Percentiles rank a stretch among this genome's conserved stretches.
Evolutionary conservation across 2,888 invertebrate genomes (phyloP).

Genomic region (Nyleta sp.): DNA sequence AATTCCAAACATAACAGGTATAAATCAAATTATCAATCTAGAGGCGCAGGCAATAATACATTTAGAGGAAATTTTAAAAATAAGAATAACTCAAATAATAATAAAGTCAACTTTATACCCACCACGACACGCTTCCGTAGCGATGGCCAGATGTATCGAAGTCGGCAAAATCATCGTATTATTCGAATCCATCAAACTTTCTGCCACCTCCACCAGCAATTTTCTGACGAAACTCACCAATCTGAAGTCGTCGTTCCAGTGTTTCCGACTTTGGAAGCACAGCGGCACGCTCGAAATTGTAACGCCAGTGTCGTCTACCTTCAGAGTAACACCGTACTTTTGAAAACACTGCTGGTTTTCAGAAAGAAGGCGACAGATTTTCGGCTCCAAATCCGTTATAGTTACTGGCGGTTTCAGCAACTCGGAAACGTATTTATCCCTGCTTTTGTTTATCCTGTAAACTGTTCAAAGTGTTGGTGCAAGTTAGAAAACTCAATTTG

Average conservation of each 20-base stretch:
- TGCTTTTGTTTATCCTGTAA: slow-evolving; percentile 80
- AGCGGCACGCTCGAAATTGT: slow-evolving; percentile 85
- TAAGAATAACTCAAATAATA: too few species aligned
- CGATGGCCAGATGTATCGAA: slow-evolving; percentile 84
- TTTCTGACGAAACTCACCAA: slow-evolving; percentile 71
- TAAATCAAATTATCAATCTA: too few species aligned
- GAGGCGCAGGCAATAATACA: too few species aligned
- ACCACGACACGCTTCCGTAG: slow-evolving; percentile 88
- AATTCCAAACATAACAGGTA: too few species aligned
- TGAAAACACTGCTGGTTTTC: slow-evolving; percentile 82
- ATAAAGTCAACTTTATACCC: slow-evolving; percentile 51
- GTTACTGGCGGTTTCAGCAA: slow-evolving; percentile 71
- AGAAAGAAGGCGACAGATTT: slow-evolving; percentile 66
- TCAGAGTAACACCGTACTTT: slow-evolving; percentile 85
- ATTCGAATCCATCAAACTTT: slow-evolving; percentile 83
- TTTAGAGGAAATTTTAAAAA: too few species aligned
- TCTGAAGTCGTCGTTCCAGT: slow-evolving; percentile 64
- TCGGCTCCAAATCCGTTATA: slow-evolving; percentile 69
- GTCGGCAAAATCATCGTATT: slow-evolving; percentile 83
- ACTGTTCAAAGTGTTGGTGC: slow-evolving; percentile 75
- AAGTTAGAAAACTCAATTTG: too few species aligned
- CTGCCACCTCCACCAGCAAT: slow-evolving; percentile 85
- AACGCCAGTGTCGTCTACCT: slow-evolving; percentile 79
- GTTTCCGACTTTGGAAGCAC: slow-evolving; percentile 84
- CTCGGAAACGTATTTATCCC: slow-evolving; percentile 70